phyloP scores from a whole-genome alignment of 2,888 invertebrate genomes.

The Stomorhina lunata region DNA sequence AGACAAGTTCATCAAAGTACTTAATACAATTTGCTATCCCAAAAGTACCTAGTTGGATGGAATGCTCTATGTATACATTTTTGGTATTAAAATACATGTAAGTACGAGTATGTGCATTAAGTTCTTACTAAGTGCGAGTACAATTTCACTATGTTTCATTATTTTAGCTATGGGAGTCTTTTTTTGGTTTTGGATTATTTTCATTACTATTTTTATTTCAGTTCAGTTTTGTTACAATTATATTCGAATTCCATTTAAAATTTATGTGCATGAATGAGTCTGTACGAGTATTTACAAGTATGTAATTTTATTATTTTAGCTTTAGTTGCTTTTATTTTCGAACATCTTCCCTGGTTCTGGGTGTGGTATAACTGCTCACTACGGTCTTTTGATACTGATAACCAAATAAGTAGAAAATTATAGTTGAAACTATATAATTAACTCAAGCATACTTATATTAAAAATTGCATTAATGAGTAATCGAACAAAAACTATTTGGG shows the following conservation, averaged over 20 bases:
- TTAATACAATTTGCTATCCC: neutral
- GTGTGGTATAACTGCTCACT: slow-evolving; percentile 19
- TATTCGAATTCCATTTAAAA: neutral
- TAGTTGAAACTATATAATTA: neutral
- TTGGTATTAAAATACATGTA: neutral
- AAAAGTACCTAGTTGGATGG: too few relatives aligned
- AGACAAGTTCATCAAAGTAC: neutral
- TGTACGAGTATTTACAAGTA: neutral
- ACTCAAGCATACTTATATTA: too few relatives aligned
- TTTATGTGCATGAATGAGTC: slow-evolving; percentile 5
- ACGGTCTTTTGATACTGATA: slow-evolving; percentile 36
- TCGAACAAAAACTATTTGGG: too few relatives aligned
- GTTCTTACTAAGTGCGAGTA: neutral
- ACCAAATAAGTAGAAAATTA: neutral
- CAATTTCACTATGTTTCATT: slow-evolving; percentile 26
- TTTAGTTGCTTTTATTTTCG: neutral
- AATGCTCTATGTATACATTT: neutral
- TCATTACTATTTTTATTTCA: neutral
- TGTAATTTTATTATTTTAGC: neutral
- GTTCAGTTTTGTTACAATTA: neutral
- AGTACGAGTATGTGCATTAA: neutral
- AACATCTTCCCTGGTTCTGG: slow-evolving; percentile 11
- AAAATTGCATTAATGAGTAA: too few relatives aligned
- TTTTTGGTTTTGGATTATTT: neutral
- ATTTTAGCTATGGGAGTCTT: slow-evolving; percentile 8